Percentiles rank a stretch among this genome's conserved stretches.
Evolutionary conservation across 1,140 invertebrate genomes (phyloP).

Genomic region (Holcopasites calliopsidis): DNA sequence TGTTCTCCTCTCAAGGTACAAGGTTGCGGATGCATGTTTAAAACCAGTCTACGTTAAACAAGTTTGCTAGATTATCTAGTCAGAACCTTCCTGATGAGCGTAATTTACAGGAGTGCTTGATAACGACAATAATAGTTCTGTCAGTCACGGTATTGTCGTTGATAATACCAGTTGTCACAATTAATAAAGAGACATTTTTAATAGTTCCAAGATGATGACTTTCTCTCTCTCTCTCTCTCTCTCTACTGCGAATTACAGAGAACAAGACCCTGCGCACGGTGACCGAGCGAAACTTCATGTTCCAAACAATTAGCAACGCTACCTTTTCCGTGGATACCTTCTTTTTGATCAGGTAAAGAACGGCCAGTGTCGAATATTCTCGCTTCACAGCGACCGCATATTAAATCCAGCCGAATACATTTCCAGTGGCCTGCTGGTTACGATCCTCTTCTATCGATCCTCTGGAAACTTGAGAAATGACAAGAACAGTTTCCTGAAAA

Average conservation of each 20-base stretch:
- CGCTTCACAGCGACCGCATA: no score
- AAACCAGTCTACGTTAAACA: background rate
- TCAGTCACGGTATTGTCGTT: background rate
- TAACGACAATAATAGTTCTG: no score
- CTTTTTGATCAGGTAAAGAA: conserved; percentile 91
- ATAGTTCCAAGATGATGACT: conserved; percentile 26
- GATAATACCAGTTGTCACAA: background rate
- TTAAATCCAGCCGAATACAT: background rate
- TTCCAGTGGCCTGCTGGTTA: conserved; percentile 87
- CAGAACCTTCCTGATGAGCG: background rate
- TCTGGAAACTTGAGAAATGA: conserved; percentile 77
- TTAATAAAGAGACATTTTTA: no score
- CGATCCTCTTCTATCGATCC: conserved; percentile 85
- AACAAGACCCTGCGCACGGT: conserved; percentile 87
- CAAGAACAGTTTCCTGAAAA: conserved; percentile 71
- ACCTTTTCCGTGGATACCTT: conserved; percentile 95
- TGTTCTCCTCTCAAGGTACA: background rate
- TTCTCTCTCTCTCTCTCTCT: no score
- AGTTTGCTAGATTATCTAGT: background rate
- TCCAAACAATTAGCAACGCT: conserved; percentile 92
- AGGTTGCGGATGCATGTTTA: background rate
- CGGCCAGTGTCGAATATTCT: background rate
- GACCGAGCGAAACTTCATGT: conserved; percentile 89
- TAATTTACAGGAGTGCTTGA: background rate
- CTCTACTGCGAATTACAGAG: conserved; percentile 75